Evolutionary conservation across 1,140 invertebrate species (phyloP), one percentile per base, ranked within the genome.

Genomic region (Temnothorax longispinosus): DNA sequence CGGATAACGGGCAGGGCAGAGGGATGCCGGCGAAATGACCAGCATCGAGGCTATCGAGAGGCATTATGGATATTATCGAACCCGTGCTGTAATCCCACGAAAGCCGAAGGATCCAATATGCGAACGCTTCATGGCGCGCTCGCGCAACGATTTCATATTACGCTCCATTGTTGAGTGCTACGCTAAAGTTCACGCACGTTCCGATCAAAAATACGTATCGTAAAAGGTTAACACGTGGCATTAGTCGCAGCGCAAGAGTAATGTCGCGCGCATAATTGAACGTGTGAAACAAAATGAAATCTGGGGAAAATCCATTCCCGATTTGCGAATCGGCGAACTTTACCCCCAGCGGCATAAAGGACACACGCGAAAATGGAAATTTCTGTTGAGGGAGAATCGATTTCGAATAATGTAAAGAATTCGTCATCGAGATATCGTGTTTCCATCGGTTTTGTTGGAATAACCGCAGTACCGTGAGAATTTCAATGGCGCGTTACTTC

Each of bases 11-110:
- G 50, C 18, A 41, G 47, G 60, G 15, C 18, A 27, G 35, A 52
- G 47, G 41, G 72, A 77, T 64, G 13, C 21, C 13, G 47, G 7
- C 10, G 72, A 67, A 76, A 85, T 78, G 84, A 81, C 60, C 60
- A 65, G 75, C 47, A 32, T 41, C 60, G 32, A 21, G 60, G 27
- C 47, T 65, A 85, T 77, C 62, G 58, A 44, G 60, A 15, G 54
- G 75, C 75, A 80, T 85, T 80, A 76, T 76, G 78, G 88, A 85
- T 64, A 87, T 87, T 84, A 84, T 84, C 56, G 69, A 75, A 62
- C 54, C 80, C 54, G 13, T 74, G 50, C 27, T 18, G 27, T 74
- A 64, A 74, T 84, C 69, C 80, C 27, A 6, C 54, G 80, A 84
- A 84, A 84, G 80, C 80, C 54, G 41, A 13, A 75, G 69, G 69